Conservation (phyloP, 2,888 invertebrate species). For the Leptinotarsa peninsularis region DNA sequence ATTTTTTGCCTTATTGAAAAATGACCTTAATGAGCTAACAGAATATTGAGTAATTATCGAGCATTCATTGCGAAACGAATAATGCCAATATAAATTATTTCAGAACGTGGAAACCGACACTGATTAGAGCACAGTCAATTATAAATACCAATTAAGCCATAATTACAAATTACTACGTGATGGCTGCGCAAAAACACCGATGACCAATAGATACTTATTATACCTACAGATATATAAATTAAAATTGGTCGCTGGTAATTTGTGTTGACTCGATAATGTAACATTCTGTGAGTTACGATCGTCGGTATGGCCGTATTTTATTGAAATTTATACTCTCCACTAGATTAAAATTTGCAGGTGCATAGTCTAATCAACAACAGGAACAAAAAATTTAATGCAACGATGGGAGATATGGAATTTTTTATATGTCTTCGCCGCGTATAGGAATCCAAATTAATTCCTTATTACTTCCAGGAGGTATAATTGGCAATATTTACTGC, state of each 20-base stretch:
- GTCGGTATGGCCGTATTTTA: constrained; percentile 14
- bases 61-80: constrained; percentile 25
- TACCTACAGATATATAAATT: constrained; percentile 18
- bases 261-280: constrained; percentile 22
- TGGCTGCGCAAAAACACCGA: constrained; percentile 32
- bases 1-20: constrained; percentile 20
- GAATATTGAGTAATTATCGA: constrained; percentile 29
- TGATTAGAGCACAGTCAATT: constrained; percentile 36
- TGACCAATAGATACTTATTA: constrained; percentile 22
- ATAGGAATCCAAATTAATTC: no score
- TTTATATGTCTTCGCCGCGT: neutral
- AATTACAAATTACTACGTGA: constrained; percentile 37
- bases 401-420: neutral
- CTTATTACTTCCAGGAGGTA: no score
- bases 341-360: constrained; percentile 19
- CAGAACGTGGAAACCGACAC: constrained; percentile 34
- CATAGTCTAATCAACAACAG: neutral
- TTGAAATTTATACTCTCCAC: constrained; percentile 12
- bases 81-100: constrained; percentile 35
- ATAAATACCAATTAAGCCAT: constrained; percentile 34
- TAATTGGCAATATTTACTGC: no score
- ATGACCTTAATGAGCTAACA: constrained; percentile 20
- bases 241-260: constrained; percentile 17
- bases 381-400: neutral
- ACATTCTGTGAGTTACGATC: constrained; percentile 12